These are phyloP conservation scores for Drosophila murphyi DNA, from an alignment of 1,140 invertebrate species.

Conservation along the genomic window DNA sequence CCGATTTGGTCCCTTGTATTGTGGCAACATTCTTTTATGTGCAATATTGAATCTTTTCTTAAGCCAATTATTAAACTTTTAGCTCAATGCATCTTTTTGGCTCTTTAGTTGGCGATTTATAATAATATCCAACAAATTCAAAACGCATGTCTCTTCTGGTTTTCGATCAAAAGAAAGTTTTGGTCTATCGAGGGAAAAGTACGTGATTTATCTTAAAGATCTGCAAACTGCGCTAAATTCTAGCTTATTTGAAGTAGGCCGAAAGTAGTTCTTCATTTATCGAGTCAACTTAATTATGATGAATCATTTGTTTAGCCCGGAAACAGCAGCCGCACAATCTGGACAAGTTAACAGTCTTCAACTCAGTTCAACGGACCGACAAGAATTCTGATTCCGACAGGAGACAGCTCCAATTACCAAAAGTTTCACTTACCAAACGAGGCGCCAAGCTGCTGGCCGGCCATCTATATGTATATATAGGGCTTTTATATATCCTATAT, in stretches of 20 bases:
- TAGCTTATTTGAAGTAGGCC: conserved; percentile 4
- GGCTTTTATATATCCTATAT: conserved; percentile 1
- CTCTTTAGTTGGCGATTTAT: not conserved
- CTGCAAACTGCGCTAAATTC: not conserved
- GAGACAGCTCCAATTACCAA: conserved; percentile 53
- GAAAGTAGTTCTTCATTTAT: not conserved
- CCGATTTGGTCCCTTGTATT: too few species aligned
- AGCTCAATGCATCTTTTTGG: too few species aligned
- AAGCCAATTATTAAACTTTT: too few species aligned
- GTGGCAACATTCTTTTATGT: too few species aligned
- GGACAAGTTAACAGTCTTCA: conserved; percentile 5
- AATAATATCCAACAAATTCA: too few species aligned
- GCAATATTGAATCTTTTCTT: too few species aligned
- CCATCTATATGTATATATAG: not conserved
- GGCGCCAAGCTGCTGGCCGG: conserved; percentile 41
- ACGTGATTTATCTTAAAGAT: conserved; percentile 30
- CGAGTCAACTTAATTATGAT: conserved; percentile 14
- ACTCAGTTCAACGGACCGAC: conserved; percentile 45
- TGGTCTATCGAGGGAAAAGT: conserved; percentile 7
- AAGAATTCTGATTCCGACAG: conserved; percentile 25
- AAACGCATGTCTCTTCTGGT: conserved; percentile 18
- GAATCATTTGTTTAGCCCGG: conserved; percentile 29
- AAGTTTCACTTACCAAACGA: conserved; percentile 38
- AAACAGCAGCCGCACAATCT: not conserved
- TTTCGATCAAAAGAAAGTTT: not conserved